These are phyloP conservation scores for Microplitis demolitor DNA, from an alignment of 1,140 invertebrate species.

Conservation along the genomic window DNA sequence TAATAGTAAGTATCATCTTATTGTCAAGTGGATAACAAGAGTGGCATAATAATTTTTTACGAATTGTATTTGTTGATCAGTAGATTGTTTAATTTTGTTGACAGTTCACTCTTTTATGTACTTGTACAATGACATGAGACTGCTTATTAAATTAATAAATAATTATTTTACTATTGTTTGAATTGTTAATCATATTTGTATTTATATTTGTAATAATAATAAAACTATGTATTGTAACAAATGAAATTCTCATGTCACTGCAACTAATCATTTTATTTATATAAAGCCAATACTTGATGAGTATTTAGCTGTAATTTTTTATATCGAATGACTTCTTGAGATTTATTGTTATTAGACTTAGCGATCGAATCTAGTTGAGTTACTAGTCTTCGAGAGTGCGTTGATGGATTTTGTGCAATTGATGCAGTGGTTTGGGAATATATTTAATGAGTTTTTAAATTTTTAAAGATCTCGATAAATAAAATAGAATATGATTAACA, in stretches of 20 bases:
- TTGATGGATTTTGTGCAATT: conserved; percentile 29
- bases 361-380: conserved; percentile 20
- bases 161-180: neutral
- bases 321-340: neutral
- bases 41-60: conserved; percentile 35
- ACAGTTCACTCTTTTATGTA: conserved; percentile 7
- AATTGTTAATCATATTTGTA: neutral
- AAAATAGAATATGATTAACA: neutral
- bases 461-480: neutral
- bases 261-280: conserved; percentile 14
- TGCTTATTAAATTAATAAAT: neutral
- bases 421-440: neutral
- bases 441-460: too few species aligned
- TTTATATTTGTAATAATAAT: neutral
- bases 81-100: conserved; percentile 55
- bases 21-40: neutral
- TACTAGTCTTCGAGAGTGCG: conserved; percentile 27
- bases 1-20: conserved; percentile 3
- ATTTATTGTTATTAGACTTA: conserved; percentile 15
- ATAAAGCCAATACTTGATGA: neutral
- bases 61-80: conserved; percentile 49
- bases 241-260: neutral
- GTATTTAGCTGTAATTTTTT: neutral
- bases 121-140: neutral
- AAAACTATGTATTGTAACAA: neutral